Percentiles rank a stretch among this genome's conserved stretches.
These are phyloP conservation scores for Mimachlamys varia DNA, from an alignment of 2,888 invertebrate species.

Conservation along the genomic window DNA sequence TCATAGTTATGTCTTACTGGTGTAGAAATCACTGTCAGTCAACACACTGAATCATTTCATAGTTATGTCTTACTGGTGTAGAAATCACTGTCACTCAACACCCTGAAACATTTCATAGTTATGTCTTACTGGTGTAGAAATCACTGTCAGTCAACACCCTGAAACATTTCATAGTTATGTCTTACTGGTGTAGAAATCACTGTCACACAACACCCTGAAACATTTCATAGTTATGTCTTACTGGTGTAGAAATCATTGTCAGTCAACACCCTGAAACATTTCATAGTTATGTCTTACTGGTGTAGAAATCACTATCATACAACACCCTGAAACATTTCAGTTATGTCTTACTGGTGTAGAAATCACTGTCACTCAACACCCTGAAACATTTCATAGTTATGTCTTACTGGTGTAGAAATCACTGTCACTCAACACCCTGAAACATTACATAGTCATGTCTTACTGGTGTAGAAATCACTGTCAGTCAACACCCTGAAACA, in stretches of 20 bases:
- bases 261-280: slow-evolving; percentile 86
- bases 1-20: not conserved
- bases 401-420: no score
- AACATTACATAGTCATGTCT: not conserved
- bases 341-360: no score
- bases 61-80: no score
- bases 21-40: slow-evolving; percentile 59
- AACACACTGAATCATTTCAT: slow-evolving; percentile 85
- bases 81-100: slow-evolving; percentile 83
- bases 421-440: slow-evolving; percentile 86
- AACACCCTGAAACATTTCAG: slow-evolving; percentile 85
- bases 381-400: slow-evolving; percentile 81
- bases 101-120: slow-evolving; percentile 81
- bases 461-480: no score
- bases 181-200: no score
- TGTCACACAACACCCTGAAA: slow-evolving; percentile 86
- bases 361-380: slow-evolving; percentile 84
- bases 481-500: slow-evolving; percentile 86
- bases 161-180: slow-evolving; percentile 46
- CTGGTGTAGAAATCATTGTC: no score
- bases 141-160: slow-evolving; percentile 85
- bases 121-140: no score
- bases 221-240: not conserved
- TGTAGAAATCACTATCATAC: no score
- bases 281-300: not conserved